These are phyloP conservation scores for Sicus ferrugineus DNA, from an alignment of 2,888 invertebrate genomes.

Conservation along the genomic window DNA sequence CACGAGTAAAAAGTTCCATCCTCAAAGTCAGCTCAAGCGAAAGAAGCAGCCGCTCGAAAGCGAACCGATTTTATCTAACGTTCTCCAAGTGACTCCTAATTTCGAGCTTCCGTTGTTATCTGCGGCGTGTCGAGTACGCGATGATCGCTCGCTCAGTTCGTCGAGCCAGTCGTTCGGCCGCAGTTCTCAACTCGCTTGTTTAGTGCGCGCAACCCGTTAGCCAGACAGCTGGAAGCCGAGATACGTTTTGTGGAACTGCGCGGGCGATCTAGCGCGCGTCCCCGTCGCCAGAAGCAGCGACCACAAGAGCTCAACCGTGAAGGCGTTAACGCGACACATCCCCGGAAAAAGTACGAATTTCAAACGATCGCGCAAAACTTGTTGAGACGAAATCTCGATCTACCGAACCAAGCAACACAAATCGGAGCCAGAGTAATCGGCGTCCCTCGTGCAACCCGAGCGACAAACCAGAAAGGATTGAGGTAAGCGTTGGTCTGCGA, in stretches of 20 bases:
- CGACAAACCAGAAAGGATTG: neutral
- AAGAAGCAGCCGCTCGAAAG: too few species aligned
- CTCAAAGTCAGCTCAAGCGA: too few species aligned
- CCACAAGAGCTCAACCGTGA: constrained; percentile 7
- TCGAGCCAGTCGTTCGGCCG: neutral
- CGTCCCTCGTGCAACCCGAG: neutral
- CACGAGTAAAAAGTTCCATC: too few species aligned
- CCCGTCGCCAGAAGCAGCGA: constrained; percentile 14
- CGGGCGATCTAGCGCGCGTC: constrained; percentile 14
- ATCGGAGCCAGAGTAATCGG: neutral
- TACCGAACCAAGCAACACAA: neutral
- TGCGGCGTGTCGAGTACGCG: neutral
- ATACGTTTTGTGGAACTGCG: constrained; percentile 8
- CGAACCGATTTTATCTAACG: constrained; percentile 16
- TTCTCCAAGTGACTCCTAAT: neutral
- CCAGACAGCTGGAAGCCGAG: constrained; percentile 13
- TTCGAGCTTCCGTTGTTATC: constrained; percentile 16
- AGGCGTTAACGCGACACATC: neutral
- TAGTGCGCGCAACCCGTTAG: neutral
- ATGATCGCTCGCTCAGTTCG: neutral
- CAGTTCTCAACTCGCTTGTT: neutral
- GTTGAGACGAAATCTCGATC: too few species aligned
- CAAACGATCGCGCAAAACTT: too few species aligned
- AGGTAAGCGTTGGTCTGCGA: constrained; percentile 8
- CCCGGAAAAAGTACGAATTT: neutral